Percentiles rank a stretch among this genome's conserved stretches.
Conservation (phyloP, 2,888 invertebrate genomes). For the Periphyllus acericola region DNA sequence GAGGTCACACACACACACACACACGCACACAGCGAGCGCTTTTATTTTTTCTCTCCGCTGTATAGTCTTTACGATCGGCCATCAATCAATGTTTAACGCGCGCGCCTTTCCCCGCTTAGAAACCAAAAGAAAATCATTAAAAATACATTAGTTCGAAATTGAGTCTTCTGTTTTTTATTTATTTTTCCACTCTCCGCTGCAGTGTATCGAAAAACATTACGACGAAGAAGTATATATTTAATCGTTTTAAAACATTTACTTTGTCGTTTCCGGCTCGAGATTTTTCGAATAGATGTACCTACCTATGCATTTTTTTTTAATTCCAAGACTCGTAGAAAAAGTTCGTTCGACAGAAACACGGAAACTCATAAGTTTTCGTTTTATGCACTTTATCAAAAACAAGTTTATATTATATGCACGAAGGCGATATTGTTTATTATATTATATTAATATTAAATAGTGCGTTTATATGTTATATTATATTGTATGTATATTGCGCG, state of each 20-base stretch:
- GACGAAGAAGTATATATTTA: background rate
- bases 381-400: background rate
- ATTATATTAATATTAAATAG: background rate
- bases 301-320: background rate
- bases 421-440: background rate
- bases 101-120: constrained; percentile 17
- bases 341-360: background rate
- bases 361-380: background rate
- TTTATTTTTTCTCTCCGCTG: constrained; percentile 24
- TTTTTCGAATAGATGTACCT: background rate
- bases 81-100: constrained; percentile 54
- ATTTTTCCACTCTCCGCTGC: background rate
- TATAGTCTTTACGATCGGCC: constrained; percentile 37
- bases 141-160: constrained; percentile 54
- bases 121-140: constrained; percentile 56
- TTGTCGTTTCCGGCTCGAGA: background rate
- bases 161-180: constrained; percentile 42
- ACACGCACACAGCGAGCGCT: background rate
- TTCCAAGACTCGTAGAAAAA: background rate
- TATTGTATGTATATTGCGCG: background rate
- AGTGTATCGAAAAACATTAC: constrained; percentile 29
- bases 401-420: background rate
- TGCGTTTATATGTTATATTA: background rate
- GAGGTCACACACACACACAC: constrained; percentile 31
- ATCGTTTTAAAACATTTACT: constrained; percentile 18